Evolutionary conservation across 2,797 vertebrate species (phyloP).

Genomic region (Lagodon rhomboides): DNA sequence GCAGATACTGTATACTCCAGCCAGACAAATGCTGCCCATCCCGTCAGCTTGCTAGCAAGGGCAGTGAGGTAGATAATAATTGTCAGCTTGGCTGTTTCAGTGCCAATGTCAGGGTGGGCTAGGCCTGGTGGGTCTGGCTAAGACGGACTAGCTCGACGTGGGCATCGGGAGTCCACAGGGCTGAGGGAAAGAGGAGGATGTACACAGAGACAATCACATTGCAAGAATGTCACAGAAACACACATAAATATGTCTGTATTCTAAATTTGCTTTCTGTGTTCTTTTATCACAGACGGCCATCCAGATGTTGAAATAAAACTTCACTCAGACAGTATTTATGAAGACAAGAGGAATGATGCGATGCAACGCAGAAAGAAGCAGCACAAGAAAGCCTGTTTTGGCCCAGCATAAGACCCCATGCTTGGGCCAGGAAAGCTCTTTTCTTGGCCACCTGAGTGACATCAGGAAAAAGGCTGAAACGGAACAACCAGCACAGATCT

Average conservation of each 20-base stretch:
- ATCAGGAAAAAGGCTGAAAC: constrained; percentile 10
- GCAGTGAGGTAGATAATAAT: constrained; percentile 81
- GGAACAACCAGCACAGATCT: neutral
- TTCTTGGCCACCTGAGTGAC: constrained; percentile 13
- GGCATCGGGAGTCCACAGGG: constrained; percentile 46
- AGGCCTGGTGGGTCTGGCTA: constrained; percentile 67
- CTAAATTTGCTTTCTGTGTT: constrained; percentile 12
- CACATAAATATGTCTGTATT: neutral
- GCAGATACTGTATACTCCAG: constrained; percentile 48
- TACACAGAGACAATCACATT: constrained; percentile 1
- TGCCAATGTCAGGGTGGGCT: constrained; percentile 75
- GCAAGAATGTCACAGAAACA: constrained; percentile 1
- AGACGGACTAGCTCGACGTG: constrained; percentile 46
- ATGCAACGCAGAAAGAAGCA: constrained; percentile 29
- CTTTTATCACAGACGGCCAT: constrained; percentile 32
- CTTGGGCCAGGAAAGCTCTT: neutral
- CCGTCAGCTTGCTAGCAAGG: constrained; percentile 81
- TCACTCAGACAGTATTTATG: constrained; percentile 8
- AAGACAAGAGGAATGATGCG: constrained; percentile 19
- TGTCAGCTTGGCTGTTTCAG: constrained; percentile 69
- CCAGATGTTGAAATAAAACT: constrained; percentile 31
- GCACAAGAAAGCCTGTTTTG: constrained; percentile 17
- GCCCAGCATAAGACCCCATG: neutral
- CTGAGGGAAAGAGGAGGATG: constrained; percentile 22
- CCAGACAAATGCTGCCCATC: constrained; percentile 76